phyloP scores from a whole-genome alignment of 2,113 vertebrate species.

The Parus major region DNA sequence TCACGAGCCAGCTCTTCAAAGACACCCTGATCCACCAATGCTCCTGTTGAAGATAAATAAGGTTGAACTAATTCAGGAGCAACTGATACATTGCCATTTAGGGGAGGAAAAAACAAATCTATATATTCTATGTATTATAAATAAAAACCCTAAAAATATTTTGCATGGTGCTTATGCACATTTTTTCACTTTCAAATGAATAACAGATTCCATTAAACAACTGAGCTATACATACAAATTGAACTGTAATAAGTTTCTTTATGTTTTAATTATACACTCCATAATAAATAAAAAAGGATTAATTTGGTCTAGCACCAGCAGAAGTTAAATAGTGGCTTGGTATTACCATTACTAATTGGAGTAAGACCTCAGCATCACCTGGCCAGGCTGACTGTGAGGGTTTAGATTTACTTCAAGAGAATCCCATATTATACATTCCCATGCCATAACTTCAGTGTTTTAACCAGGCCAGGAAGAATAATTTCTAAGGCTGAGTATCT shows the following conservation, averaged over 20 bases:
- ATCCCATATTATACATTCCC: not conserved
- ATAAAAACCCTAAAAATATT: not conserved
- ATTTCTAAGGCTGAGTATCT: not conserved
- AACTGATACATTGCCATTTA: not conserved
- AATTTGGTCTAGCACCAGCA: not conserved
- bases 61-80: not conserved
- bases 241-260: not conserved
- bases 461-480: not conserved
- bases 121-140: not conserved
- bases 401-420: not conserved
- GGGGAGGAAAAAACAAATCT: not conserved
- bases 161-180: not conserved
- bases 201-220: not conserved
- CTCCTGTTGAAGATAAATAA: constrained; percentile 77
- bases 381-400: not conserved
- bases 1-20: constrained; percentile 95
- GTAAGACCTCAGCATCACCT: not conserved
- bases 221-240: not conserved
- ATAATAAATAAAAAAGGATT: not conserved
- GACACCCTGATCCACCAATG: constrained; percentile 96
- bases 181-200: not conserved
- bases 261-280: not conserved
- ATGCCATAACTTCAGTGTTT: not conserved
- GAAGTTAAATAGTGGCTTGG: not conserved
- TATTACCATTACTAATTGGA: not conserved